These are phyloP conservation scores for Cyclopterus lumpus DNA, from an alignment of 2,797 vertebrate genomes.

Conservation along the genomic window DNA sequence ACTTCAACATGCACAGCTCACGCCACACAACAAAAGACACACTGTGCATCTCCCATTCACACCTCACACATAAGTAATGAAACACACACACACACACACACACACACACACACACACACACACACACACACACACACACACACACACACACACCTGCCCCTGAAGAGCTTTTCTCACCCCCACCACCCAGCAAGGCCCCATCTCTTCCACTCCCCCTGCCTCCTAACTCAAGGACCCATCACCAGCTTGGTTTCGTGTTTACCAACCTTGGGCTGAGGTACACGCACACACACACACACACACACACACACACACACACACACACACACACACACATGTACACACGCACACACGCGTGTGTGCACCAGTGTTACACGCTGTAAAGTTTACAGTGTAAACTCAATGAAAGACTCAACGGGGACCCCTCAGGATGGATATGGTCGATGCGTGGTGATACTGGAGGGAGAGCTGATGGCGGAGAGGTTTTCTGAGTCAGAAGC, in stretches of 20 bases:
- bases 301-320: no score
- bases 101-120: no score
- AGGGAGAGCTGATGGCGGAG: conserved; percentile 25
- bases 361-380: conserved; percentile 19
- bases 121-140: no score
- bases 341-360: neutral
- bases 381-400: conserved; percentile 1
- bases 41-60: neutral
- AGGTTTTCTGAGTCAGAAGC: conserved; percentile 22
- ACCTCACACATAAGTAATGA: neutral
- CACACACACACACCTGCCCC: neutral
- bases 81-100: neutral
- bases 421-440: conserved; percentile 5
- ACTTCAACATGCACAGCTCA: neutral
- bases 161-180: neutral
- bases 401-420: neutral
- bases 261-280: conserved; percentile 32
- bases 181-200: conserved; percentile 2
- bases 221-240: conserved; percentile 17
- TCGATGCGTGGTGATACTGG: conserved; percentile 7
- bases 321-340: no score
- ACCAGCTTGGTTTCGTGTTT: conserved; percentile 46
- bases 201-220: neutral
- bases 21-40: neutral
- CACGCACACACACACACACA: no score